Percentiles rank a stretch among this genome's conserved stretches.
Conservation (phyloP, 2,888 invertebrate genomes). For the Pollenia labialis region DNA sequence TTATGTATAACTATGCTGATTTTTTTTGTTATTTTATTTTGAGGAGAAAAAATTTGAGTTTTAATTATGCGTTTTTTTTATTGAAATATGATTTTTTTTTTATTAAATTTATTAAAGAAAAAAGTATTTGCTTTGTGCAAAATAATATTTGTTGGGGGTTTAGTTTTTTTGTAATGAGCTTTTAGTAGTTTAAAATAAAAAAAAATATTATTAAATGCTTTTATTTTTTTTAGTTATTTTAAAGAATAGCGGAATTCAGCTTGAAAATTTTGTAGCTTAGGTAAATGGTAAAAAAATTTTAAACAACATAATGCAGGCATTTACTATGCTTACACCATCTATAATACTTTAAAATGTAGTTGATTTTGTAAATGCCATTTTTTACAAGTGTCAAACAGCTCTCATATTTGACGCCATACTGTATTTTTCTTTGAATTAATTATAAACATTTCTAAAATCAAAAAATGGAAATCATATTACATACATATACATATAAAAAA, state of each 20-base stretch:
- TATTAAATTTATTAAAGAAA: slow-evolving; percentile 25
- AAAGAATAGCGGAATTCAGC: neutral
- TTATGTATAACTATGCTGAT: slow-evolving; percentile 42
- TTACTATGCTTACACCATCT: too few species aligned
- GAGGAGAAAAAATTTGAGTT: slow-evolving; percentile 53
- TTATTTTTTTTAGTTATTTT: slow-evolving; percentile 29
- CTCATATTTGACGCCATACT: too few species aligned
- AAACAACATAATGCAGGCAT: too few species aligned
- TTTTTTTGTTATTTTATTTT: slow-evolving; percentile 47
- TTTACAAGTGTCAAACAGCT: too few species aligned
- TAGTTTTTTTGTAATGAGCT: slow-evolving; percentile 56
- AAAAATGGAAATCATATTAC: too few species aligned
- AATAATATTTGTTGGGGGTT: slow-evolving; percentile 22
- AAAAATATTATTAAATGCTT: slow-evolving; percentile 60
- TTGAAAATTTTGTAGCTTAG: too few species aligned
- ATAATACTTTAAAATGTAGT: too few species aligned
- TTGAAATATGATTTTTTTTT: slow-evolving; percentile 38
- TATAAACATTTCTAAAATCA: too few species aligned
- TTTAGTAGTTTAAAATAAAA: slow-evolving; percentile 25
- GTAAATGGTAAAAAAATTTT: too few species aligned
- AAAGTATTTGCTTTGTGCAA: slow-evolving; percentile 56
- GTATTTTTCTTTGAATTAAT: too few species aligned
- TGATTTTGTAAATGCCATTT: too few species aligned
- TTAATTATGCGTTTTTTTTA: slow-evolving; percentile 56
- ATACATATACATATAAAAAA: too few species aligned